Percentiles rank a stretch among this genome's conserved stretches.
These are phyloP conservation scores for Heliornis fulica DNA, from an alignment of 2,113 vertebrate species.

Conservation along the genomic window DNA sequence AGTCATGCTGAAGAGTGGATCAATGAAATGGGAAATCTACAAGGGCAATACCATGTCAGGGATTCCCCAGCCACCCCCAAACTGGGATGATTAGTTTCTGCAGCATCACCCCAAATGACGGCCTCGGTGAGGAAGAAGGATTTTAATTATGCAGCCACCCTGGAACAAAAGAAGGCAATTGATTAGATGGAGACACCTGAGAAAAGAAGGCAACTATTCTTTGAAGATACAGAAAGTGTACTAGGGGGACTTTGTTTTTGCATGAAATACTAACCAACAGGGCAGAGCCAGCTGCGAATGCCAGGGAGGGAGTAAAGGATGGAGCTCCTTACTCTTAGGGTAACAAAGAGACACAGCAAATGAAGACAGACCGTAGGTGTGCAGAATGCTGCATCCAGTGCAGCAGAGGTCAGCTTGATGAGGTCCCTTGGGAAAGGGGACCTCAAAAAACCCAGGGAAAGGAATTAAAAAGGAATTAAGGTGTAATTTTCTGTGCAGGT, in stretches of 20 bases:
- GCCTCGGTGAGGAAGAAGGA: neutral
- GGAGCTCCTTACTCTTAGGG: neutral
- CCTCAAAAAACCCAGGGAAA: neutral
- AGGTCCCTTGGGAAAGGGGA: neutral
- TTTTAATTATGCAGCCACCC: neutral
- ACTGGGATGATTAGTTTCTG: neutral
- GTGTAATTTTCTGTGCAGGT: too few relatives aligned
- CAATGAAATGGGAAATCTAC: neutral
- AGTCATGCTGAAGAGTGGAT: neutral
- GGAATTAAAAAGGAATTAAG: too few relatives aligned
- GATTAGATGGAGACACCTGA: neutral
- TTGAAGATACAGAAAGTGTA: neutral
- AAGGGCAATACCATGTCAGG: neutral
- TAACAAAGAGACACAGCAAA: neutral
- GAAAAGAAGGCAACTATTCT: neutral
- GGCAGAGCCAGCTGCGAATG: neutral
- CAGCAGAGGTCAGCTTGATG: fast-evolving
- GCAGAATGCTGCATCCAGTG: fast-evolving
- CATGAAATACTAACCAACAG: neutral
- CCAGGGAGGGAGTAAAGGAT: neutral
- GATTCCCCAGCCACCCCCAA: neutral
- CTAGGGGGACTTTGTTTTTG: neutral
- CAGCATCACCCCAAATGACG: neutral
- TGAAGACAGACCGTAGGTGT: neutral
- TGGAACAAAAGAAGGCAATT: neutral